phyloP scores from a whole-genome alignment of 2,113 vertebrate species.

The Nerophis ophidion region DNA sequence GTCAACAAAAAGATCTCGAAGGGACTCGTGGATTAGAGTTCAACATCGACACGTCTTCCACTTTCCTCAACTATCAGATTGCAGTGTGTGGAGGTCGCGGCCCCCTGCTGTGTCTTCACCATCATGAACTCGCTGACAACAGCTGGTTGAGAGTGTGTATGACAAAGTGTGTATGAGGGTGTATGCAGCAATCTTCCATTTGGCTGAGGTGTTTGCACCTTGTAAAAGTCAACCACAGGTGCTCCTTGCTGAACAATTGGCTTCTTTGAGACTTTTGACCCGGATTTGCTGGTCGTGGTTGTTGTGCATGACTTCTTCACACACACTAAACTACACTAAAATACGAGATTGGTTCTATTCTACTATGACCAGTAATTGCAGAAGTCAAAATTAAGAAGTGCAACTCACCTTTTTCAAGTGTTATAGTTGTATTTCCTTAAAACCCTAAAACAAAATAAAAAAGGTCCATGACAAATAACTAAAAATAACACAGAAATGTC shows the following conservation, averaged over 20 bases:
- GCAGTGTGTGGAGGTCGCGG: slow-evolving; percentile 19
- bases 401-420: no score
- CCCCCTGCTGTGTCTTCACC: slow-evolving; percentile 23
- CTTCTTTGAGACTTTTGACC: slow-evolving; percentile 1
- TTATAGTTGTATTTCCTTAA: no score
- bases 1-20: neutral
- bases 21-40: slow-evolving; percentile 13
- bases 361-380: no score
- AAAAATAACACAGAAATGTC: no score
- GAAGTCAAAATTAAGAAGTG: no score
- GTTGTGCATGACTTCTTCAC: neutral
- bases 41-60: slow-evolving; percentile 17
- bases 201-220: slow-evolving; percentile 34
- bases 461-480: no score
- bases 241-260: slow-evolving; percentile 16
- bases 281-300: slow-evolving; percentile 6
- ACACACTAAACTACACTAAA: neutral
- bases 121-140: slow-evolving; percentile 24
- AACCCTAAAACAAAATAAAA: no score
- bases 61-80: slow-evolving; percentile 13
- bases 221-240: slow-evolving; percentile 41
- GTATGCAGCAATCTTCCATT: slow-evolving; percentile 40
- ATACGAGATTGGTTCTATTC: neutral
- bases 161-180: slow-evolving; percentile 6
- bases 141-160: slow-evolving; percentile 16